These are phyloP conservation scores for Tyrophagus putrescentiae DNA, from an alignment of 1,140 invertebrate species.

Conservation along the genomic window DNA sequence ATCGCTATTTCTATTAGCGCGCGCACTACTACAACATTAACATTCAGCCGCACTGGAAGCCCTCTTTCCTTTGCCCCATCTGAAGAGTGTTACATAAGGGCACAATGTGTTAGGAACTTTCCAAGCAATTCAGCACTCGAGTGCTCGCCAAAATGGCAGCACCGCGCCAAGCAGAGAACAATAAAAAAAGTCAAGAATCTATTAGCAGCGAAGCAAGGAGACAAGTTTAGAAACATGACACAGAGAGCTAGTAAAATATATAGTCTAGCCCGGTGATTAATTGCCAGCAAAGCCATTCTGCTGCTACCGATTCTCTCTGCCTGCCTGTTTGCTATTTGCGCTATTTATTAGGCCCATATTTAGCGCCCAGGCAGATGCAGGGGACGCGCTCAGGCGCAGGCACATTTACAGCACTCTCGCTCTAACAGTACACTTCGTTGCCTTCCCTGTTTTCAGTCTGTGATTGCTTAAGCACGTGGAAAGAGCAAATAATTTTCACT, in stretches of 20 bases:
- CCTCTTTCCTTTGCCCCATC: no score
- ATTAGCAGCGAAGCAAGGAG: constrained; percentile 13
- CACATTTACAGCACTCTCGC: no score
- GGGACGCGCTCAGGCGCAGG: not conserved
- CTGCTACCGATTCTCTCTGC: not conserved
- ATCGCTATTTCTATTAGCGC: constrained; percentile 3
- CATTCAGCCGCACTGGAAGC: no score
- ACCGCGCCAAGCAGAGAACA: not conserved
- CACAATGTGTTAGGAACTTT: constrained; percentile 9
- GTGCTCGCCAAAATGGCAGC: not conserved
- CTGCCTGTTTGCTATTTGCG: not conserved
- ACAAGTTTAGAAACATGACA: constrained; percentile 16
- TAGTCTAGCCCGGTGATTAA: constrained; percentile 2
- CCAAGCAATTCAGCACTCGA: no score
- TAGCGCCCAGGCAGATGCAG: not conserved
- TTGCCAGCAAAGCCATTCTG: not conserved
- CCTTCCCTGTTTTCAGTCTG: not conserved
- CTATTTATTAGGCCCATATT: constrained; percentile 11
- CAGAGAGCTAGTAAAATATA: not conserved
- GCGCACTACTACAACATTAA: not conserved
- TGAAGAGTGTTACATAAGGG: not conserved
- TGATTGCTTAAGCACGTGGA: constrained; percentile 18
- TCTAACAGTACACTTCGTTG: not conserved
- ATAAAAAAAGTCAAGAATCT: constrained; percentile 15
- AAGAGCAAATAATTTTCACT: constrained; percentile 12